Evolutionary conservation across 2,888 invertebrate species (phyloP).

Genomic region (Bombylius major): DNA sequence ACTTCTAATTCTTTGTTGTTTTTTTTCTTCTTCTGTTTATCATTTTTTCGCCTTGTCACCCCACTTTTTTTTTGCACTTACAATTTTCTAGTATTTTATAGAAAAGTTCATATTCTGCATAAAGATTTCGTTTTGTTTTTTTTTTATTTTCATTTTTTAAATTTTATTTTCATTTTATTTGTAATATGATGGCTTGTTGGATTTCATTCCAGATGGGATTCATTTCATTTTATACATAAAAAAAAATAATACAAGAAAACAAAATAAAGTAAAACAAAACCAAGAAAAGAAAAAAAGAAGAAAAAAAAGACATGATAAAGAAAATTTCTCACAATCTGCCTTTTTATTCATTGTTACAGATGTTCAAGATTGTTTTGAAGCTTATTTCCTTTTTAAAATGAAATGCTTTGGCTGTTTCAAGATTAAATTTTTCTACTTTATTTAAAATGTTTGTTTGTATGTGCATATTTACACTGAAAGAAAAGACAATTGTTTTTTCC

Average conservation of each 20-base stretch:
- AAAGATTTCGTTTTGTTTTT: not conserved
- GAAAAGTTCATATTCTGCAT: too few relatives aligned
- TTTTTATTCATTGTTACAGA: constrained; percentile 8
- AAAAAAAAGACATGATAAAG: not conserved
- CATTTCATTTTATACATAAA: not conserved
- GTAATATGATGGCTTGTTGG: not conserved
- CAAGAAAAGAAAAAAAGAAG: not conserved
- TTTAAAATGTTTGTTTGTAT: too few relatives aligned
- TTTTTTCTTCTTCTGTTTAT: constrained; percentile 3
- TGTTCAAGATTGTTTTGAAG: constrained; percentile 5
- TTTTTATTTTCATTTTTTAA: not conserved
- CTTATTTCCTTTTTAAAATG: constrained; percentile 4
- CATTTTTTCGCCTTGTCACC: not conserved
- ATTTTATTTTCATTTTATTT: constrained; percentile 1
- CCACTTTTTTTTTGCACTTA: constrained; percentile 8
- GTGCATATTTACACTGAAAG: too few relatives aligned
- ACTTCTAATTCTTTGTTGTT: constrained; percentile 5
- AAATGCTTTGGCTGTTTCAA: not conserved
- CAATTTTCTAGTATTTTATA: not conserved
- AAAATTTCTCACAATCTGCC: constrained; percentile 4
- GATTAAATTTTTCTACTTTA: not conserved
- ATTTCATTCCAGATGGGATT: constrained; percentile 4
- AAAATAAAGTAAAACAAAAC: not conserved
- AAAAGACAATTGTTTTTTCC: too few relatives aligned
- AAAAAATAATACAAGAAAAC: not conserved